Percentiles rank a stretch among this genome's conserved stretches.
These are phyloP conservation scores for Syrrhaptes paradoxus DNA, from an alignment of 2,113 vertebrate species.

Conservation along the genomic window DNA sequence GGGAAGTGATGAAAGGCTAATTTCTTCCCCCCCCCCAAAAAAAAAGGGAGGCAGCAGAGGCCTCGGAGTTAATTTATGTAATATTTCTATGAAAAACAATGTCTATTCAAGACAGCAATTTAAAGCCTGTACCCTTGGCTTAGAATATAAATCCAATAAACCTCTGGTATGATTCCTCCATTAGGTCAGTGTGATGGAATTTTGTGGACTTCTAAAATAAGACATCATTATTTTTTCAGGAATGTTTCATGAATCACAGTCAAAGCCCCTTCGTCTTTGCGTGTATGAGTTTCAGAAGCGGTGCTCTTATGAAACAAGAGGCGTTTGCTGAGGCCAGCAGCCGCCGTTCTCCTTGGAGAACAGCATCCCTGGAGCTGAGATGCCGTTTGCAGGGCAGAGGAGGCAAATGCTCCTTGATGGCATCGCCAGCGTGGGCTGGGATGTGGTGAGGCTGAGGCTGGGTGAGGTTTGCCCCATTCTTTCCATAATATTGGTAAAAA, in stretches of 20 bases:
- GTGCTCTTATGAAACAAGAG: not conserved
- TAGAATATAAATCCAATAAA: not conserved
- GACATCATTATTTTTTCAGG: constrained; percentile 18
- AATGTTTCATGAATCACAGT: not conserved
- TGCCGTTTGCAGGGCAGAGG: rapidly evolving
- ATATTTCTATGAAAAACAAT: constrained; percentile 11
- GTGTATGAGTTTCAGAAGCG: not conserved
- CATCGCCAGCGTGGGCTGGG: not conserved
- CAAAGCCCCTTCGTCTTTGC: not conserved
- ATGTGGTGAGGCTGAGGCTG: not conserved
- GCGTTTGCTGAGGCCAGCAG: rapidly evolving
- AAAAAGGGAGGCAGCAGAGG: not conserved
- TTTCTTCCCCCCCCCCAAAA: not conserved
- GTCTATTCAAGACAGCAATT: not conserved
- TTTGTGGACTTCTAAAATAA: not conserved
- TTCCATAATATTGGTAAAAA: rapidly evolving
- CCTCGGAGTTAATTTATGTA: not conserved
- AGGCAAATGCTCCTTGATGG: not conserved
- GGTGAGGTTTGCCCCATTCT: rapidly evolving
- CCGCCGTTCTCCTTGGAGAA: not conserved
- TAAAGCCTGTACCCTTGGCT: not conserved
- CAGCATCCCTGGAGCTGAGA: not conserved
- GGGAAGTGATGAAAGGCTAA: not conserved
- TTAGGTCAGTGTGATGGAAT: constrained; percentile 25
- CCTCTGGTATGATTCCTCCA: not conserved